Evolutionary conservation across 2,797 vertebrate genomes (phyloP), one percentile per base, ranked within the genome.

Genomic region (Cirrhinus mrigala): DNA sequence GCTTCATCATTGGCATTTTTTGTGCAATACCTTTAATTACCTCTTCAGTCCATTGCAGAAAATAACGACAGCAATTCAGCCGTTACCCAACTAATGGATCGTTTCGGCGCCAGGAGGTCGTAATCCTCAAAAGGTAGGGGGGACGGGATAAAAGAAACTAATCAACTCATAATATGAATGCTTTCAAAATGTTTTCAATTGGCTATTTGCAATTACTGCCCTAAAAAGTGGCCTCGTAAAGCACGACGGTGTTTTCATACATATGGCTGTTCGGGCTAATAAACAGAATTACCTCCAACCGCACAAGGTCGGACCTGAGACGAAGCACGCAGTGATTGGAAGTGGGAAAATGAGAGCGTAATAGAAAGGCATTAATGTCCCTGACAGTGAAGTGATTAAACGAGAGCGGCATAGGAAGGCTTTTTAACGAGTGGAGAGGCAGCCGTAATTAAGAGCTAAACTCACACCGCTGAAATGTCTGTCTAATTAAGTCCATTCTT

Each of bases 401-500:
- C 87, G 86, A 89, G 87, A 82, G 69, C 75, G 81, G 86, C 44
- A 79, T 78, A 81, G 81, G 81, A 82, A 89, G 79, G 68, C 81
- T 82, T 90, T 90, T 89, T 86, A 87, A 89, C 82, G 88, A 89
- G 86, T 87, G 88, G 90, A 86, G 86, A 86, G 83, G 75, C 68
- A 40, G 80, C 78, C 84, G 84, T 89, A 90, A 90, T 91, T 87
- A 90, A 90, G 86, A 89, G 81, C 87, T 86, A 85, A 87, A 90
- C 87, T 86, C 81, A 81, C 83, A 52, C 62, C 78, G 84, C 88
- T 89, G 88, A 89, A 89, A 90, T 87, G 86, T 86, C 86, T 64
- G 77, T 88, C 84, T 88, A 90, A 91, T 90, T 89, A 89, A 88
- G 85, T 88, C 82, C 87, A 87, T 87, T 89, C 82, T 87, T 91